Base-by-base conservation (phyloP, 2,797 vertebrate genomes). In the Anguilla obscura region DNA sequence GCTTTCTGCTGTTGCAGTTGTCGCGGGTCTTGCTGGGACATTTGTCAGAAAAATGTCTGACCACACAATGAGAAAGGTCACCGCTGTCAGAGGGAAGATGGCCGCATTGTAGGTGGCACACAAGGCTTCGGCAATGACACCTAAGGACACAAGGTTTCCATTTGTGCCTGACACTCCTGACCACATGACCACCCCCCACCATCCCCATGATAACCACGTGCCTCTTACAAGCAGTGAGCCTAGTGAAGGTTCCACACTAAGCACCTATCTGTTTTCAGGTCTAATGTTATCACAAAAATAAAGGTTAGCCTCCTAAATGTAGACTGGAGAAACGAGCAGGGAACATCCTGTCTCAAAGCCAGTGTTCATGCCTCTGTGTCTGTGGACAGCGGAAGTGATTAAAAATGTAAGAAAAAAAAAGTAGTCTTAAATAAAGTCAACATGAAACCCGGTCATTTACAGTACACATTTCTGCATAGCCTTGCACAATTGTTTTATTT, bases 201-300 rank as follows among this genome's bases (percentile, higher is more conserved):
- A 36, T 36, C 27, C n/a, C 71, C 27, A 76, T 30, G 8, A 30
- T 76, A 30, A 76, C 30, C 3, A 33, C 12, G 33, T 12, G 30
- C 8, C 71, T 76, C 30, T 14, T 48, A 45, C 27, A 76, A 30
- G 21, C 76, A 45, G 33, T 16, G n/a, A 8, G 40, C 36, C 36
- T 24, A 36, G 79, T 9, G 21, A n/a, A n/a, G 45, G 79, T 82
- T 50, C 79, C 45, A 2, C 36, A 18, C 74, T 79, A 10, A 50
- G 40, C 45, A 82, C 21, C 45, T 82, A 79, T 79, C 45, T 82
- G 24, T 48, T 50, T 82, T 48, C 79, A 48, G 79, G 79, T 50
- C 45, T 82, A 79, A 45, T 79, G 74, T 76, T 76, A 40, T 79
- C 36, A 45, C 74, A 16, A 14, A 21, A 45, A 40, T 76, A 40